These are phyloP conservation scores for Villa cingulata DNA, from an alignment of 2,888 invertebrate genomes.

Conservation along the genomic window DNA sequence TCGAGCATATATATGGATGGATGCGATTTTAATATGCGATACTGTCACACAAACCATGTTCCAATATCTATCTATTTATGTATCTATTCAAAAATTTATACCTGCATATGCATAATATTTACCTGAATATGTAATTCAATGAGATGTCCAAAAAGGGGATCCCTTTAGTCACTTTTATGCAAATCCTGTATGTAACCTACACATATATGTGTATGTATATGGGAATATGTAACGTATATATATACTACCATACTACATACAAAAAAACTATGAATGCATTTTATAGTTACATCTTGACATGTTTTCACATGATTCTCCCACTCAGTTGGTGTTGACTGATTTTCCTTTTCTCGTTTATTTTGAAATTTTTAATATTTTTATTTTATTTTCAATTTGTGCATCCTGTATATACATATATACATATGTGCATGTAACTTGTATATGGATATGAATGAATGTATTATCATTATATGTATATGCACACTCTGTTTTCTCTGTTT, in stretches of 20 bases:
- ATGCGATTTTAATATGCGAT: not conserved
- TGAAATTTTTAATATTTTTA: not conserved
- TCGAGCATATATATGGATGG: conserved; percentile 1
- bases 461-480: too few relatives aligned
- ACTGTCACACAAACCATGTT: not conserved
- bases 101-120: not conserved
- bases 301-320: conserved; percentile 14
- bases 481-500: too few relatives aligned
- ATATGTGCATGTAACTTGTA: too few relatives aligned
- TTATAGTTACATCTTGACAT: conserved; percentile 12
- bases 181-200: conserved; percentile 11
- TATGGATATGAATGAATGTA: too few relatives aligned
- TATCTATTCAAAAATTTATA: not conserved
- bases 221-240: too few relatives aligned
- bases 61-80: too few relatives aligned
- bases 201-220: too few relatives aligned
- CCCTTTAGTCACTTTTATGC: conserved; percentile 12
- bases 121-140: not conserved
- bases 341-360: too few relatives aligned
- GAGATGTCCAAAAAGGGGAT: conserved; percentile 8
- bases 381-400: not conserved
- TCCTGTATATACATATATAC: not conserved
- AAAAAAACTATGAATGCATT: conserved; percentile 13
- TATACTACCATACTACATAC: too few relatives aligned
- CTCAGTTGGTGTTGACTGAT: conserved; percentile 11